A percentile compares a stretch with the other conserved stretches of the same genome.
phyloP scores from a whole-genome alignment of 2,888 invertebrate genomes.

The Punctoribates punctum region DNA sequence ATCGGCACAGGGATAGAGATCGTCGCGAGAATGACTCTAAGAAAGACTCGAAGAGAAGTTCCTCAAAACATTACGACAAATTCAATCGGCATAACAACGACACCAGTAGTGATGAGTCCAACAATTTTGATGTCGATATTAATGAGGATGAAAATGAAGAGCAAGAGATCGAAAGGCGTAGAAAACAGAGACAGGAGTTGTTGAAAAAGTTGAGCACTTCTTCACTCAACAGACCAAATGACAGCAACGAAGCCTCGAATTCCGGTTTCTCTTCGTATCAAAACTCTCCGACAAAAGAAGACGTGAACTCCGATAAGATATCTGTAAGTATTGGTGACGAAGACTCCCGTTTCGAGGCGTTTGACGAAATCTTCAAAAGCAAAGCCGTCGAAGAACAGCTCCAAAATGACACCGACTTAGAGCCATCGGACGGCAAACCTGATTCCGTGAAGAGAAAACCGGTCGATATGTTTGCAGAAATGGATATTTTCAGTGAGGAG shows the following conservation, averaged over 20 bases:
- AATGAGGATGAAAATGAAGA: conserved; percentile 79
- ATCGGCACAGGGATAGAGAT: conserved; percentile 45
- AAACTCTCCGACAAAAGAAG: conserved; percentile 39
- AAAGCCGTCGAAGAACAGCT: conserved; percentile 48
- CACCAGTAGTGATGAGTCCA: conserved; percentile 40
- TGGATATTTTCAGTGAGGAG: conserved; percentile 23
- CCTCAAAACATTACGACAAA: conserved; percentile 35
- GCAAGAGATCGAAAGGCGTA: conserved; percentile 79
- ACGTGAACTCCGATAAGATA: conserved; percentile 15
- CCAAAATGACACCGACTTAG: conserved; percentile 49
- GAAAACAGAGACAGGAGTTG: conserved; percentile 81
- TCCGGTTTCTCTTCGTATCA: conserved; percentile 31
- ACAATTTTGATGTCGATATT: conserved; percentile 60
- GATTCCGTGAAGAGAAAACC: conserved; percentile 29
- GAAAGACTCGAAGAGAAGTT: conserved; percentile 44
- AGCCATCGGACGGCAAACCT: not conserved
- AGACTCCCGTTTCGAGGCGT: conserved; percentile 28
- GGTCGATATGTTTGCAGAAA: conserved; percentile 44
- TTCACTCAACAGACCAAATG: not conserved
- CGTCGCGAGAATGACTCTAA: conserved; percentile 42
- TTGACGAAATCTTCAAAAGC: conserved; percentile 39
- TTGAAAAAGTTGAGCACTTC: conserved; percentile 63
- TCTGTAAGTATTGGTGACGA: conserved; percentile 34
- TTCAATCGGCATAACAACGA: conserved; percentile 42
- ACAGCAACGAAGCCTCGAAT: conserved; percentile 32